Percentiles rank a stretch among this genome's conserved stretches.
These are phyloP conservation scores for Lepidocolaptes lacrymiger DNA, from an alignment of 2,797 vertebrate genomes.

Conservation along the genomic window DNA sequence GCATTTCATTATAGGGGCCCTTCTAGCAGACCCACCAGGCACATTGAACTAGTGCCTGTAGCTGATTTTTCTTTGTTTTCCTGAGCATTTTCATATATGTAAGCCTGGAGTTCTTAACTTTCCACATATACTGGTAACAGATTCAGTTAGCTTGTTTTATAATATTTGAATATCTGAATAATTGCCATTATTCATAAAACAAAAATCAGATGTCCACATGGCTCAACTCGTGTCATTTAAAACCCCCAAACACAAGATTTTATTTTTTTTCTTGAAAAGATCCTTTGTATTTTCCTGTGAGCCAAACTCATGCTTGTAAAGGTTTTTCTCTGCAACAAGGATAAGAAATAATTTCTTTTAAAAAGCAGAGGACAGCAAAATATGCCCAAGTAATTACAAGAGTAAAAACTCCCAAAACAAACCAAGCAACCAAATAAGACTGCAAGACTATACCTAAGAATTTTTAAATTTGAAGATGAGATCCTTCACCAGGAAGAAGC, in stretches of 20 bases:
- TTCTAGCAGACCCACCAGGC: neutral
- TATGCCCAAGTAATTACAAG: neutral
- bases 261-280: neutral
- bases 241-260: neutral
- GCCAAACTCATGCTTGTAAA: neutral
- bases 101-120: neutral
- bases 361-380: neutral
- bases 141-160: neutral
- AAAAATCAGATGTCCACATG: neutral
- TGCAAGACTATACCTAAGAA: neutral
- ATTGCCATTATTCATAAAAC: neutral
- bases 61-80: neutral
- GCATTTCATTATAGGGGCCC: accelerated
- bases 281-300: neutral
- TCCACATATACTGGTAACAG: neutral
- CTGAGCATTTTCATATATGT: neutral
- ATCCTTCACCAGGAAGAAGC: neutral
- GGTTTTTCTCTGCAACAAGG: neutral
- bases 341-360: neutral
- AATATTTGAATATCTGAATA: neutral
- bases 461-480: neutral
- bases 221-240: neutral
- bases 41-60: neutral
- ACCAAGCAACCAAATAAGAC: neutral
- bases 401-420: neutral